Conservation (phyloP, 2,797 vertebrate genomes). For the Sebastes flavidus region DNA sequence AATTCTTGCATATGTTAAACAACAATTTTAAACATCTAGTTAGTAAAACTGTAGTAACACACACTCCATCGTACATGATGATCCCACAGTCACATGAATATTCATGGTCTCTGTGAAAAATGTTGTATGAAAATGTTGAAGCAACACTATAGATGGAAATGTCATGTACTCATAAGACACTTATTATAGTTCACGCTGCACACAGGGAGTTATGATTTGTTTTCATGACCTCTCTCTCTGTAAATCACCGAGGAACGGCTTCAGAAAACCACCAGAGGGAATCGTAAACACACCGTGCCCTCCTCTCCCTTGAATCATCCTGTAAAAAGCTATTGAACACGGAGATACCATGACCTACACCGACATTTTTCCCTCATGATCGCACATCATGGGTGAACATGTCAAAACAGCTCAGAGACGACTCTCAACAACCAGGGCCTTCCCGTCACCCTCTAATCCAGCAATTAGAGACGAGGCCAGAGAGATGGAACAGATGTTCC, state of each 20-base stretch:
- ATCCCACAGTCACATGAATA: neutral
- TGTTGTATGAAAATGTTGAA: neutral
- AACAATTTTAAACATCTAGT: neutral
- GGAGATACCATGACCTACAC: slow-evolving; percentile 23
- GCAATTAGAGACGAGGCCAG: slow-evolving; percentile 67
- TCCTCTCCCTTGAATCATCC: slow-evolving; percentile 19
- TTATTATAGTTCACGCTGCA: neutral
- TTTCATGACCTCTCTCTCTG: neutral
- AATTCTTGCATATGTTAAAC: neutral
- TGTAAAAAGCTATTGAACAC: slow-evolving; percentile 7
- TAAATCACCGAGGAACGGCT: slow-evolving; percentile 11
- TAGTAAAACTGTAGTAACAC: neutral
- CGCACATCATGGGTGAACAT: slow-evolving; percentile 53
- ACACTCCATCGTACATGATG: neutral
- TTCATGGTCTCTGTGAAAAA: neutral
- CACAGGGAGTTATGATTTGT: neutral
- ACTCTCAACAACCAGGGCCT: slow-evolving; percentile 53
- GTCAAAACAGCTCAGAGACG: slow-evolving; percentile 69
- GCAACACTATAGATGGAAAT: slow-evolving; percentile 12
- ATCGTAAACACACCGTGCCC: neutral
- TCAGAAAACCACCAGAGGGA: slow-evolving; percentile 16
- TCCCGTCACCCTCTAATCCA: slow-evolving; percentile 67
- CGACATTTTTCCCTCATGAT: slow-evolving; percentile 53
- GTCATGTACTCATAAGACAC: neutral
- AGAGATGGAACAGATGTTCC: slow-evolving; percentile 73